Evolutionary conservation across 2,888 invertebrate genomes (phyloP).

Genomic region (Drosophila macrospina): DNA sequence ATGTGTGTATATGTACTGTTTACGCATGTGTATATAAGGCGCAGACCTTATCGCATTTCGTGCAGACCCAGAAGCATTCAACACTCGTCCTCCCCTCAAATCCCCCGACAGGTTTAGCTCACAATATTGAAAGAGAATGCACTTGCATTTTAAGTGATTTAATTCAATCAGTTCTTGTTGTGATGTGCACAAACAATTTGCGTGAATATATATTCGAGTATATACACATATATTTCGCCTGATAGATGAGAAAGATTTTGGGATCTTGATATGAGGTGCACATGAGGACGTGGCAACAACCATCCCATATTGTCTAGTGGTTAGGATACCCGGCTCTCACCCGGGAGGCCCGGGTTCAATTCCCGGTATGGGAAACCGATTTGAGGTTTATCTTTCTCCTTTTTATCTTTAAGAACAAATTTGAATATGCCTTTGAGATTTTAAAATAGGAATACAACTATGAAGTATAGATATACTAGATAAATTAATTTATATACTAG

Average conservation of each 20-base stretch:
- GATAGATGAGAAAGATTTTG: constrained; percentile 5
- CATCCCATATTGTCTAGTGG: constrained; percentile 79
- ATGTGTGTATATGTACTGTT: constrained; percentile 6
- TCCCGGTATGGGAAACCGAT: constrained; percentile 69
- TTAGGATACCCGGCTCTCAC: constrained; percentile 78
- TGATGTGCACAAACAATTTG: constrained; percentile 26
- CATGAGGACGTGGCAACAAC: neutral
- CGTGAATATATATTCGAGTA: neutral
- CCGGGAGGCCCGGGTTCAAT: constrained; percentile 78
- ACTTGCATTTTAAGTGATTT: constrained; percentile 62
- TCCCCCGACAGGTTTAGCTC: constrained; percentile 7
- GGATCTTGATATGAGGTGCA: constrained; percentile 9
- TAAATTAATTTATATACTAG: no score
- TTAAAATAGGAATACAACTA: no score
- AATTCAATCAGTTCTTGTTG: constrained; percentile 58
- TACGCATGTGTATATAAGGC: constrained; percentile 31
- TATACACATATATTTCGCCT: constrained; percentile 7
- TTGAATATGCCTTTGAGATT: no score
- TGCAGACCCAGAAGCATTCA: constrained; percentile 27
- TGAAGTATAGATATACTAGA: no score
- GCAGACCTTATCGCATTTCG: constrained; percentile 43
- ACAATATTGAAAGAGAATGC: constrained; percentile 43
- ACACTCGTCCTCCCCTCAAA: constrained; percentile 3
- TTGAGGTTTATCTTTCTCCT: neutral
- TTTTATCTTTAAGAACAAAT: neutral